These are phyloP conservation scores for Cryptocheilus praepositus DNA, from an alignment of 2,888 invertebrate genomes.

Conservation along the genomic window DNA sequence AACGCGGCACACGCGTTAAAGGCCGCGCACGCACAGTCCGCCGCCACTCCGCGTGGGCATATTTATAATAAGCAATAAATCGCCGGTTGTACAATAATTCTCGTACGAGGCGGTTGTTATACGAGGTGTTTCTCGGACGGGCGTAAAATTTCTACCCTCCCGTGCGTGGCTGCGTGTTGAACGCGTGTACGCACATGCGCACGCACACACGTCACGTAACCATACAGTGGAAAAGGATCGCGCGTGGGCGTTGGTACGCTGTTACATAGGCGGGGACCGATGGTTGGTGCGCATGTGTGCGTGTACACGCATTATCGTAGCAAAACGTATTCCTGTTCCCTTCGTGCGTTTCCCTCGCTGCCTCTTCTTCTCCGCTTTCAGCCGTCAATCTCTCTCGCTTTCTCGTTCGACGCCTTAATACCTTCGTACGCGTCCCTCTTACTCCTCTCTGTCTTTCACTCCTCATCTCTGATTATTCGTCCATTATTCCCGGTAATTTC, in stretches of 20 bases:
- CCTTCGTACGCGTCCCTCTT: too few relatives aligned
- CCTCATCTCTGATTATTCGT: too few relatives aligned
- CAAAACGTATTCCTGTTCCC: too few relatives aligned
- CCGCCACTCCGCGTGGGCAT: conserved; percentile 32
- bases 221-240: background rate
- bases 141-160: conserved; percentile 49
- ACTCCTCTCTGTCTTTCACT: too few relatives aligned
- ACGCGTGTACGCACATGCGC: conserved; percentile 6
- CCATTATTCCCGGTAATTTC: too few relatives aligned
- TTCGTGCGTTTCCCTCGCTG: too few relatives aligned
- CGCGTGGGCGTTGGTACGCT: conserved; percentile 2
- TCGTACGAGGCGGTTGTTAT: conserved; percentile 36
- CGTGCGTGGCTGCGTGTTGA: conserved; percentile 27
- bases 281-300: background rate
- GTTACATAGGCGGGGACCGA: background rate
- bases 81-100: conserved; percentile 57
- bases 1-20: too few relatives aligned
- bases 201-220: background rate
- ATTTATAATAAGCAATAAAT: conserved; percentile 66
- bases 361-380: too few relatives aligned
- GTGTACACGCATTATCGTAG: background rate
- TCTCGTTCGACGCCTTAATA: too few relatives aligned
- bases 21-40: too few relatives aligned
- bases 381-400: too few relatives aligned
- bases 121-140: conserved; percentile 48